A percentile compares a stretch with the other conserved stretches of the same genome.
phyloP scores from a whole-genome alignment of 2,113 vertebrate species.

The Panthera uncia region DNA sequence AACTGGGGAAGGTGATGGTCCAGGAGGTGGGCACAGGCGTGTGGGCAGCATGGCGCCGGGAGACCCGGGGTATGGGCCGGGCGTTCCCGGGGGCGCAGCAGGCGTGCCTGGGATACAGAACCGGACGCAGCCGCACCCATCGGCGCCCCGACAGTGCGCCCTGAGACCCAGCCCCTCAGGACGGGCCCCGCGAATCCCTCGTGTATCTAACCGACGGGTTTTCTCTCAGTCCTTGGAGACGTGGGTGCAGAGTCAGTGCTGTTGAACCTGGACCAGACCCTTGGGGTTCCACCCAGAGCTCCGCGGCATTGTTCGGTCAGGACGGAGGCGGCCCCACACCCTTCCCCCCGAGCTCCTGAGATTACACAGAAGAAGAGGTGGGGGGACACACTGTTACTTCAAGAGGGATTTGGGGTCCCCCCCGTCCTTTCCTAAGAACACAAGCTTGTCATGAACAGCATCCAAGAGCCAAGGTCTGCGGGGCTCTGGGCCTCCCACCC shows the following conservation, averaged over 20 bases:
- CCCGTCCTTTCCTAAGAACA: too few species aligned
- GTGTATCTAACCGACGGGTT: neutral
- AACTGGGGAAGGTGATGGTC: neutral
- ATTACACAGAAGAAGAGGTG: too few species aligned
- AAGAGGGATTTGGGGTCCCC: neutral
- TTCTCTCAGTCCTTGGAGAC: neutral
- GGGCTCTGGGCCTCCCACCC: neutral
- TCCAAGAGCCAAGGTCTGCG: too few species aligned
- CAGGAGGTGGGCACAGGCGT: rapidly evolving
- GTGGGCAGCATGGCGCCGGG: rapidly evolving
- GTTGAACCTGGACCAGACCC: rapidly evolving
- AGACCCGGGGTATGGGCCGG: rapidly evolving
- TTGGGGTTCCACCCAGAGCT: neutral
- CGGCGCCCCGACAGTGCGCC: rapidly evolving
- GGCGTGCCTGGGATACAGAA: too few species aligned
- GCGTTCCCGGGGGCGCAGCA: neutral
- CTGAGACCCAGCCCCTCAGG: neutral
- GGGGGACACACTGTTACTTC: neutral
- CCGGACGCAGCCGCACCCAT: neutral
- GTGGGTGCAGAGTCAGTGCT: neutral
- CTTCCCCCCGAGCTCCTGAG: neutral
- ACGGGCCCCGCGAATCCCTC: rapidly evolving
- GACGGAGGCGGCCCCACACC: rapidly evolving
- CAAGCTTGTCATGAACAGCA: rapidly evolving
- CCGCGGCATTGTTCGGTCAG: rapidly evolving